Evolutionary conservation across 1,140 invertebrate species (phyloP), one percentile per base, ranked within the genome.

Genomic region (Nixonia krombeini): DNA sequence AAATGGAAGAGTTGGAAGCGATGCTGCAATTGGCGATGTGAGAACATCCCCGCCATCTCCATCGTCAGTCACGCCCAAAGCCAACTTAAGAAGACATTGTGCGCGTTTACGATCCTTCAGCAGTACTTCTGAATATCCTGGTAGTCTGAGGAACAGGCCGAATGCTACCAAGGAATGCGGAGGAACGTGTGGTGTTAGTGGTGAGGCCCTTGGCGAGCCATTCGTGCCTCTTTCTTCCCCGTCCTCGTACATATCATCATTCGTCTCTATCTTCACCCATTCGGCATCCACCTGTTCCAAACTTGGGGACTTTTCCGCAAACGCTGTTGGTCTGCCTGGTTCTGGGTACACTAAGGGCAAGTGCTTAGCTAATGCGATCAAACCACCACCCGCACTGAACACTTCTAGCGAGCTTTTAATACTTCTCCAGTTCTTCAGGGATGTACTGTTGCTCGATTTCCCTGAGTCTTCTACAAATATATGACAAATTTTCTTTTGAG

Each of bases 91-190:
- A 33, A 97, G 85, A 84, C 93, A 95, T 72, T 94, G 91, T 0
- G 95, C 95, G 35, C 92, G 90, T 70, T 92, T 90, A 44, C 92
- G 90, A 80, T 96, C 93, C 74, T 91, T 90, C 0, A 97, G 84
- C 18, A 98, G 75, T 2, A 95, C 92, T 77, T 95, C 94, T 0
- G 95, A 94, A 80, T 96, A 97, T 3, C 94, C 92, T 0, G 94
- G 94, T 51, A 97, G 82, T 35, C 94, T 62, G 5, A 97, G 85
- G 74, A 97, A 95, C 9, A 96, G 83, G 3, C 94, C 94, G 79
- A 97, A 95, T 1, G 95, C 95, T 6, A 94, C 91, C 18, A 97
- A 86, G 17, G 94, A 96, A 84, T 97, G 95, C 13, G 93, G 91
- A 1, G 96, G 95, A 21, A 97, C 92, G 67, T 89, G 78, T 16